Conservation (phyloP, 2,888 invertebrate species). For the Argyra leucocephala region DNA sequence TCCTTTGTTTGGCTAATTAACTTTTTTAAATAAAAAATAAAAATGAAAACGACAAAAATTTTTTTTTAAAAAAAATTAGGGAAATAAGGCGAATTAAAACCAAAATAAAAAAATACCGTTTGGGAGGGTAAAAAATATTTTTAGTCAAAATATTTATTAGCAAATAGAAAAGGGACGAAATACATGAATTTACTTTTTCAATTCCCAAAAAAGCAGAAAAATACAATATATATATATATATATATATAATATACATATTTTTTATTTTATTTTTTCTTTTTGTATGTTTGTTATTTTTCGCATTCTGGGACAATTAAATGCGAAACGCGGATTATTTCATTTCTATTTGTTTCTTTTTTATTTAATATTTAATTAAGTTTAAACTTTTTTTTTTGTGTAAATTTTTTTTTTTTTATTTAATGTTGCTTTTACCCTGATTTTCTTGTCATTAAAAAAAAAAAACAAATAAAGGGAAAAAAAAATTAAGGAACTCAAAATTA, state of each 20-base stretch:
- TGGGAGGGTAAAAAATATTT: not conserved
- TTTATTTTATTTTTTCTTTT: not conserved
- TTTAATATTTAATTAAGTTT: conserved; percentile 5
- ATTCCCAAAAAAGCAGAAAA: not conserved
- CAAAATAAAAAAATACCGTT: not conserved
- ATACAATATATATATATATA: too few species aligned
- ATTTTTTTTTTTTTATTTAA: not conserved
- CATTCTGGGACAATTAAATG: not conserved
- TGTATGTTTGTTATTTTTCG: not conserved
- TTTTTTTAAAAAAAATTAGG: too few species aligned
- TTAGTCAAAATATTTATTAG: conserved; percentile 4
- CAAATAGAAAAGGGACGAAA: conserved; percentile 4
- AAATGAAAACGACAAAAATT: too few species aligned
- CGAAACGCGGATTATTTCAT: not conserved
- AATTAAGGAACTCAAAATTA: not conserved
- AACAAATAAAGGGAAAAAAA: not conserved
- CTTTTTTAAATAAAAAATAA: too few species aligned
- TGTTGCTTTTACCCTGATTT: not conserved
- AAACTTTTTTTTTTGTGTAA: not conserved
- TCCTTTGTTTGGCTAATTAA: conserved; percentile 1
- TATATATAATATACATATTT: too few species aligned
- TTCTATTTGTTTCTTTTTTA: not conserved
- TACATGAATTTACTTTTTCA: not conserved
- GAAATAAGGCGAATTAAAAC: conserved; percentile 1
- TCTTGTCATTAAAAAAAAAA: not conserved